Evolutionary conservation across 2,113 vertebrate genomes (phyloP), one percentile per base, ranked within the genome.

Genomic region (Amblyopsis rosae): DNA sequence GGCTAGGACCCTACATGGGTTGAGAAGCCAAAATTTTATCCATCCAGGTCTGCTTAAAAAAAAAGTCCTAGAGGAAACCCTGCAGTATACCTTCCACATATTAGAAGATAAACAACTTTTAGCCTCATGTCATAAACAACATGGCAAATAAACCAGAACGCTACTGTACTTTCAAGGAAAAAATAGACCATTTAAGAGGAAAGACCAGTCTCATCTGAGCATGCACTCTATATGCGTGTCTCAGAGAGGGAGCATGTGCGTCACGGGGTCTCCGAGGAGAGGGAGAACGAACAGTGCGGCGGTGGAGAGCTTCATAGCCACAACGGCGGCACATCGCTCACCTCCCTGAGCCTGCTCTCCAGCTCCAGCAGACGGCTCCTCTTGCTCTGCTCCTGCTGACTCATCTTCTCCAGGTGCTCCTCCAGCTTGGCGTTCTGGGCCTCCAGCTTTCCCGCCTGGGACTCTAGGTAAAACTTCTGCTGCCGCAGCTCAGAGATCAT

Each of bases 401-500:
- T 97, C 90, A 98, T 96, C 83, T 97, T 97, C 75, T 98, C 96
- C 82, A 99, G 92, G 79, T 98, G 96, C 64, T 98, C 96, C 82
- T 98, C 97, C 76, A 98, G 92, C 88, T 98, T 98, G 82, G 94
- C 94, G 80, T 98, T 98, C 86, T 99, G 97, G 70, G 96, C 96
- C 77, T 99, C 97, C 33, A 98, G 90, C 78, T 99, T 99, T 16
- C 98, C 98, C 26, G 96, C 97, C 84, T 99, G 98, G 0, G 98
- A 98, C 89, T 26, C 26, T 26, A 99, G 89, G 85, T 99, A 99
- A 89, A 99, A 99, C 87, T 99, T 99, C 89, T 99, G 97, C 84
- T 99, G 98, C 65, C 98, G 93, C 69, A 99, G 95, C 85, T 99
- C 98, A 62, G 96, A 98, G 84, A 99, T 98, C 98, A 99, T 99